These are phyloP conservation scores for Urocolius indicus DNA, from an alignment of 2,113 vertebrate species.

Conservation along the genomic window DNA sequence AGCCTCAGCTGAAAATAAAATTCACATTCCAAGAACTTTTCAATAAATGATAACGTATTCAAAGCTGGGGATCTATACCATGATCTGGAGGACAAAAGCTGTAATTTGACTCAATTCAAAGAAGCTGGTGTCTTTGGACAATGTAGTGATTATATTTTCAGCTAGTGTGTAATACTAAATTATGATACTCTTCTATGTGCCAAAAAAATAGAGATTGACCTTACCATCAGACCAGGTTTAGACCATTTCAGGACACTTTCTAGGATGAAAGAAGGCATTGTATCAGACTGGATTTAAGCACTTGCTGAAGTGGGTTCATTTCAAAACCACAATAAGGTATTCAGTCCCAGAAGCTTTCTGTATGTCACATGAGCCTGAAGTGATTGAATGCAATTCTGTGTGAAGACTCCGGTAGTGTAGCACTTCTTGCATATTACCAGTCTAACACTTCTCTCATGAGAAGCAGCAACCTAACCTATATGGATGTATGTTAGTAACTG, in stretches of 20 bases:
- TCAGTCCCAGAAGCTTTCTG: background rate
- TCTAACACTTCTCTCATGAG: background rate
- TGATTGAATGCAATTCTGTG: background rate
- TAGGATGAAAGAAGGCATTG: background rate
- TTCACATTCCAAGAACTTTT: background rate
- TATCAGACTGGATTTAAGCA: background rate
- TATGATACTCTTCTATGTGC: background rate
- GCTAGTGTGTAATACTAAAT: background rate
- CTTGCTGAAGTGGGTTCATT: background rate
- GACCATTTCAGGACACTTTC: background rate
- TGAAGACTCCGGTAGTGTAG: background rate
- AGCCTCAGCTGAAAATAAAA: background rate
- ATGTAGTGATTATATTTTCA: background rate
- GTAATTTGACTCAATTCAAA: background rate
- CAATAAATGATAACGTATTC: background rate
- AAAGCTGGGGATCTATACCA: background rate
- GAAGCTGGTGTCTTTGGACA: background rate
- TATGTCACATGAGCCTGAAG: fast-evolving
- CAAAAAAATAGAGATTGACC: background rate
- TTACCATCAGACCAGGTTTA: background rate
- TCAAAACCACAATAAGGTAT: background rate
- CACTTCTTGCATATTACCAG: background rate
- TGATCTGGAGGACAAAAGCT: background rate
- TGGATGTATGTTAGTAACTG: background rate
- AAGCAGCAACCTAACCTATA: background rate